These are phyloP conservation scores for Seriola rivoliana DNA, from an alignment of 2,113 vertebrate genomes.

Conservation along the genomic window DNA sequence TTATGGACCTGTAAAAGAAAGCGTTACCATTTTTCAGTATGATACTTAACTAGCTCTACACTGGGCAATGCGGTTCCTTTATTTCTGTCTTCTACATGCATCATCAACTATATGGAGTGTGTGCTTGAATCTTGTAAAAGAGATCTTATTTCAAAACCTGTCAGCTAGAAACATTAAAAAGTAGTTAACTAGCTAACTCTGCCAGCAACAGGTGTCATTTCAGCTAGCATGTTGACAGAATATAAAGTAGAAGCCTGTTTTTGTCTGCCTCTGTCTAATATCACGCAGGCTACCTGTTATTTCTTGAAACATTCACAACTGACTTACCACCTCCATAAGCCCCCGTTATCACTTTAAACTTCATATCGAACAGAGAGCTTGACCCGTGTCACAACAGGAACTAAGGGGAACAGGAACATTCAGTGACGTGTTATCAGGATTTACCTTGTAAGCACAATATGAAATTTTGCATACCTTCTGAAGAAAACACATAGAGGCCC, in stretches of 20 bases:
- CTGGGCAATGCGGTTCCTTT: too few relatives aligned
- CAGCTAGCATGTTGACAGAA: background rate
- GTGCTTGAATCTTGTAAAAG: background rate
- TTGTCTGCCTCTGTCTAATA: background rate
- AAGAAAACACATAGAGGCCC: background rate
- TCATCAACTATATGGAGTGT: too few relatives aligned
- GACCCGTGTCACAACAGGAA: background rate
- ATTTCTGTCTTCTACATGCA: too few relatives aligned
- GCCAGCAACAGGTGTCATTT: background rate
- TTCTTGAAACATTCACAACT: too few relatives aligned
- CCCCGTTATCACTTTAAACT: background rate
- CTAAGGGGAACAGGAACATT: slow-evolving; percentile 5
- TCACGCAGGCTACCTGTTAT: too few relatives aligned
- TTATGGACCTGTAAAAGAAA: too few relatives aligned
- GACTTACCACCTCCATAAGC: background rate
- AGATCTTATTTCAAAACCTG: background rate
- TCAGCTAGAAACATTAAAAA: background rate
- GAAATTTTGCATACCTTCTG: slow-evolving; percentile 1
- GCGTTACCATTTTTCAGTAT: too few relatives aligned
- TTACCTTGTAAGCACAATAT: background rate
- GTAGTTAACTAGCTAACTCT: slow-evolving; percentile 3
- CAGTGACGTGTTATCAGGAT: background rate
- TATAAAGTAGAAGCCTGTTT: background rate
- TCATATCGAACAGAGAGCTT: background rate
- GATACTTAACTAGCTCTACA: too few relatives aligned